phyloP scores from a whole-genome alignment of 1,140 invertebrate genomes.

The Proales similis region DNA sequence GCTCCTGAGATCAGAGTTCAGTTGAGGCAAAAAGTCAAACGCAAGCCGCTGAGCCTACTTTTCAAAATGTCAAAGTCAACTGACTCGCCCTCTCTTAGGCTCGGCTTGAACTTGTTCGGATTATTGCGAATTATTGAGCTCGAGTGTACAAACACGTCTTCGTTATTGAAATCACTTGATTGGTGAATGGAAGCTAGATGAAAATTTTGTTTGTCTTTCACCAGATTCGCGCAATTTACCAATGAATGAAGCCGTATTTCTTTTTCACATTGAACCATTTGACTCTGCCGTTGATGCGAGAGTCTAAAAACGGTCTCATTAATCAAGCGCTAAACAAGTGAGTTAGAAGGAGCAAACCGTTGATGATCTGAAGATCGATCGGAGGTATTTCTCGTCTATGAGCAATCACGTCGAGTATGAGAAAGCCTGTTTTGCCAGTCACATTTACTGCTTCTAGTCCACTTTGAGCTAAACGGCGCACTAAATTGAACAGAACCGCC shows the following conservation, averaged over 20 bases:
- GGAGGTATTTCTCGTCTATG: constrained; percentile 26
- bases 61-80: constrained; percentile 38
- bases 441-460: constrained; percentile 26
- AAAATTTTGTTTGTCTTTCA: no score
- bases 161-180: constrained; percentile 38
- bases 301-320: constrained; percentile 9
- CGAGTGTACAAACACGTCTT: constrained; percentile 39
- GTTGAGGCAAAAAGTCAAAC: no score
- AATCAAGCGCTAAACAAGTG: no score
- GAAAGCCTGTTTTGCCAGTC: constrained; percentile 17
- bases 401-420: constrained; percentile 29
- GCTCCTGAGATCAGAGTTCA: no score
- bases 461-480: not conserved
- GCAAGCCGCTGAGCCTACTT: no score
- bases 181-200: no score
- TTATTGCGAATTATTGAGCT: constrained; percentile 38
- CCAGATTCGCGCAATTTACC: no score
- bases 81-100: constrained; percentile 38
- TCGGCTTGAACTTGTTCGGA: constrained; percentile 33
- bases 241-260: constrained; percentile 98
- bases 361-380: constrained; percentile 29
- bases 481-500: not conserved
- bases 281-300: constrained; percentile 69
- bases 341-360: no score
- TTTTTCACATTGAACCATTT: constrained; percentile 99